Base-by-base conservation (phyloP, 2,797 vertebrate genomes). In the Notamacropus eugenii region DNA sequence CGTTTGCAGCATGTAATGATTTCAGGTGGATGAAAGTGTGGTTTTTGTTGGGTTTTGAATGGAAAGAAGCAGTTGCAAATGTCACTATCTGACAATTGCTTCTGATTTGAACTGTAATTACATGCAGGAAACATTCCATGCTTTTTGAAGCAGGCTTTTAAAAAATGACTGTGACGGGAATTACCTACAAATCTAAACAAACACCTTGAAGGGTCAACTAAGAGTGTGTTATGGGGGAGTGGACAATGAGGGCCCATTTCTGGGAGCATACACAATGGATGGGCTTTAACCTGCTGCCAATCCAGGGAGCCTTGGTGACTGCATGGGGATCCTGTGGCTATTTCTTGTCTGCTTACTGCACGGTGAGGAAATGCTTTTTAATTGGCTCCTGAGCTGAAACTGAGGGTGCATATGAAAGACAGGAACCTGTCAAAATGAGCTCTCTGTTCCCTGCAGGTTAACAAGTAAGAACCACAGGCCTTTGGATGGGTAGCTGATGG, bases 61-160 rank as follows among this genome's bases (percentile, higher is more conserved):
- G 50, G 11, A 62, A 82, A 93, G 74, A 8, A 82, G 29, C 54
- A 31, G 46, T 22, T 12, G 11, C 19, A 31, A 40, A 91, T n/a
- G 62, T 54, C 93, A 55, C 16, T 0, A 87, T 22, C 28, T 55
- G 90, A 62, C 90, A 56, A 31, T 27, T 40, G 54, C 22, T 22
- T 95, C 54, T 92, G 46, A 92, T 90, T 14, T 91, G 93, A 95
- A 93, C 14, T 67, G 46, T 55, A 52, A 91, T 82, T 58, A 95
- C 92, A 95, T 91, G 31, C n/a, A 92, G 93, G 58, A 67, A 94
- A 54, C n/a, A 57, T 5, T 59, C 13, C 0, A 24, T 5, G n/a
- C 28, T 91, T 58, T n/a, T 90, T 29, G 52, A 82, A 52, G 92
- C 12, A 74, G 54, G 10, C 54, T 55, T 28, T 52, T 6, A 95